phyloP scores from a whole-genome alignment of 2,113 vertebrate genomes.

The Thalassarche chlororhynchos region DNA sequence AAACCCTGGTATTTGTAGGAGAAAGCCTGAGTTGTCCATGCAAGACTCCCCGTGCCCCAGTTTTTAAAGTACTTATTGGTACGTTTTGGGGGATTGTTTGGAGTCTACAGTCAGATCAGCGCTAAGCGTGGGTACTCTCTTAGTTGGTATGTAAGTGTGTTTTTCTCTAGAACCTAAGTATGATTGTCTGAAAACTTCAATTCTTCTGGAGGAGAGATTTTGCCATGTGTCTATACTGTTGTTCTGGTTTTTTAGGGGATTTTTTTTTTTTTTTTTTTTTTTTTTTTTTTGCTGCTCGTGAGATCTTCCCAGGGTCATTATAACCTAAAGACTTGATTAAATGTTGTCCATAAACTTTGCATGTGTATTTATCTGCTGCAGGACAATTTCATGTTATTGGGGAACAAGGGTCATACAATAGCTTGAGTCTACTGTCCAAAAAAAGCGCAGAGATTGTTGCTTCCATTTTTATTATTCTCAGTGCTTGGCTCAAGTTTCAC shows the following conservation, averaged over 20 bases:
- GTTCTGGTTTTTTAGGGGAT: not conserved
- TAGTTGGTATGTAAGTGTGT: accelerated
- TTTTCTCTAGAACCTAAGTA: not conserved
- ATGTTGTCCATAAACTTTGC: not conserved
- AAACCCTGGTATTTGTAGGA: not conserved
- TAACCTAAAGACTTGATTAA: not conserved
- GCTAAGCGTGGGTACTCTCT: not conserved
- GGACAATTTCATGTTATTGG: not conserved
- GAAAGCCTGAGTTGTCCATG: not conserved
- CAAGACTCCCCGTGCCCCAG: not conserved
- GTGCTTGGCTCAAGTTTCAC: not conserved
- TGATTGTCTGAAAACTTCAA: not conserved
- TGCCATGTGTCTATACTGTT: not conserved
- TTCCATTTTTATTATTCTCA: not conserved
- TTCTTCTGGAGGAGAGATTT: not conserved
- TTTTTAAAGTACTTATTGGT: not conserved
- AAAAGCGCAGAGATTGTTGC: not conserved
- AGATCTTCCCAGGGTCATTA: not conserved
- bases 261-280: not conserved
- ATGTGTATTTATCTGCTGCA: not conserved
- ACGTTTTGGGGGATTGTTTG: not conserved
- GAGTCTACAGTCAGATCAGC: not conserved
- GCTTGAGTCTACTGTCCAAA: not conserved
- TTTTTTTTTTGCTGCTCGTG: not conserved
- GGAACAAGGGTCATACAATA: not conserved